These are phyloP conservation scores for Pontoporia blainvillei DNA, from an alignment of 2,113 vertebrate species.

Conservation along the genomic window DNA sequence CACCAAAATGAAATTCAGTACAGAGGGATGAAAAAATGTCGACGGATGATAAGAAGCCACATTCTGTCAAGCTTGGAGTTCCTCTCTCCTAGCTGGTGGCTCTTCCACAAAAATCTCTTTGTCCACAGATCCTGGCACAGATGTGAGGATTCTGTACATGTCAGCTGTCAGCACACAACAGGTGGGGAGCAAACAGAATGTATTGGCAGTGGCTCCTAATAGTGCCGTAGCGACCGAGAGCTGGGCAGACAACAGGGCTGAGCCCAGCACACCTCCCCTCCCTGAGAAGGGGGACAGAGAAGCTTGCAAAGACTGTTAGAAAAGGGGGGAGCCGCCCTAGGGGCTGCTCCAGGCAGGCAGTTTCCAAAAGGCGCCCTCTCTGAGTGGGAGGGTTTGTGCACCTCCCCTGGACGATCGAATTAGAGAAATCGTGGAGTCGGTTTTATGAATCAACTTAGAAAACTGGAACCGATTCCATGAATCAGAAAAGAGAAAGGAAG, in stretches of 20 bases:
- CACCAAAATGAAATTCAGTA: background rate
- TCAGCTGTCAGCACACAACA: background rate
- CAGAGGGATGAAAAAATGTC: background rate
- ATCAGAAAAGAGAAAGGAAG: background rate
- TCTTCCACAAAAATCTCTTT: background rate
- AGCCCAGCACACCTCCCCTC: background rate
- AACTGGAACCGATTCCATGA: background rate
- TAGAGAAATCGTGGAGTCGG: background rate
- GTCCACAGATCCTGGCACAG: constrained; percentile 14
- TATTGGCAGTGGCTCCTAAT: background rate
- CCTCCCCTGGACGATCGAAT: background rate
- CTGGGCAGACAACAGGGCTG: background rate
- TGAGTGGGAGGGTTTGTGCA: background rate
- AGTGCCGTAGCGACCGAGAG: background rate
- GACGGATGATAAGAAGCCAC: background rate
- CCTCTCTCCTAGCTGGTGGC: background rate
- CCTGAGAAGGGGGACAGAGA: background rate
- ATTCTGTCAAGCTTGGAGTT: background rate
- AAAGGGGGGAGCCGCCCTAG: background rate
- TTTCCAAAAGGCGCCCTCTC: background rate
- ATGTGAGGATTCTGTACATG: background rate
- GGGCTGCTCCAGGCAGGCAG: background rate
- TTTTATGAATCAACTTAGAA: background rate
- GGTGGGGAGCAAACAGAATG: background rate
- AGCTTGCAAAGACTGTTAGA: background rate